Evolutionary conservation across 2,797 vertebrate genomes (phyloP).

Genomic region (Diceros bicornis): DNA sequence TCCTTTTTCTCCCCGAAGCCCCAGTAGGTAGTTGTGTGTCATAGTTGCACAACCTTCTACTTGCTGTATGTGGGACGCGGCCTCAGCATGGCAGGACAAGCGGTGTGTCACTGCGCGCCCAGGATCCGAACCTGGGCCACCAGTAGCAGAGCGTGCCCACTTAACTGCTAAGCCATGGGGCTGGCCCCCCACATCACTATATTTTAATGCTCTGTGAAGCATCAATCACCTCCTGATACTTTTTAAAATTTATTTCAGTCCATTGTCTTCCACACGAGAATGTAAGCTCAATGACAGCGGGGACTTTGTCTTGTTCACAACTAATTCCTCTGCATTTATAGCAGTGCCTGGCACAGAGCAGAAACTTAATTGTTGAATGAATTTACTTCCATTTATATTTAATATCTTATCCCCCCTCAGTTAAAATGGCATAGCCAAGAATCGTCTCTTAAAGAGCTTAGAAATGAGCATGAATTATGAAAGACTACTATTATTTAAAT

Average conservation of each 20-base stretch:
- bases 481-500: constrained; percentile 39
- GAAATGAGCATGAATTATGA: constrained; percentile 50
- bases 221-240: background rate
- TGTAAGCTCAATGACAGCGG: background rate
- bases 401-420: background rate
- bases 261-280: background rate
- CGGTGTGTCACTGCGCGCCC: too few relatives aligned
- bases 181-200: background rate
- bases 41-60: too few relatives aligned
- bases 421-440: background rate
- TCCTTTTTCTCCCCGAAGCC: too few relatives aligned
- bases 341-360: background rate
- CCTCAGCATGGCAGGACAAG: too few relatives aligned
- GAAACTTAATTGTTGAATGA: constrained; percentile 39
- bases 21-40: too few relatives aligned
- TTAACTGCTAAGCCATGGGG: too few relatives aligned
- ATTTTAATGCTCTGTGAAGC: constrained; percentile 25
- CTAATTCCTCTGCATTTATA: background rate
- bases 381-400: constrained; percentile 47
- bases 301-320: background rate
- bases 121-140: too few relatives aligned
- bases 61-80: too few relatives aligned
- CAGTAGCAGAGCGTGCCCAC: too few relatives aligned
- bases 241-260: constrained; percentile 17
- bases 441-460: background rate